Evolutionary conservation across 23 tunicate species (phyloP).

Genomic region (Aplidium turbinatum): DNA sequence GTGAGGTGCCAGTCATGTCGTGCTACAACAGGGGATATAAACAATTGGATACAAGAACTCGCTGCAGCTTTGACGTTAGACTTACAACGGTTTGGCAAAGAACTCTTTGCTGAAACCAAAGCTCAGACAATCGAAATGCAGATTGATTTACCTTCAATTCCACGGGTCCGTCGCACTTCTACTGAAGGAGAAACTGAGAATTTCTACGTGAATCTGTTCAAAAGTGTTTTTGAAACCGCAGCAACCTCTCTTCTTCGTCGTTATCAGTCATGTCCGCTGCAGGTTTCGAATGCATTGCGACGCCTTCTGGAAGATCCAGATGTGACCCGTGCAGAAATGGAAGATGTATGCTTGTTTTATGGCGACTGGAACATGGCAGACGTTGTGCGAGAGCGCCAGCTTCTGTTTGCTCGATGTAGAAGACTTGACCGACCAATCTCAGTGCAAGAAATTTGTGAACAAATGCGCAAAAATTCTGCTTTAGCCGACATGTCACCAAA

Average conservation of each 20-base stretch:
- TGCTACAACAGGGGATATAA: not conserved
- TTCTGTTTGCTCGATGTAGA: not conserved
- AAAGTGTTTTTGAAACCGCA: not conserved
- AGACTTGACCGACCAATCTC: not conserved
- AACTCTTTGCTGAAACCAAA: conserved; percentile 9
- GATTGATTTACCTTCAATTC: conserved; percentile 3
- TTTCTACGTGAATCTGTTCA: not conserved
- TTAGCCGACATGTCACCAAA: not conserved
- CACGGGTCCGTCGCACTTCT: conserved; percentile 2
- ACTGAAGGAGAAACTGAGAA: not conserved
- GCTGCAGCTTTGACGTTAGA: not conserved
- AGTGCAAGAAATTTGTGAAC: not conserved
- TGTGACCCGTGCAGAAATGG: not conserved
- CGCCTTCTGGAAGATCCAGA: not conserved
- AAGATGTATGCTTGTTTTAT: not conserved
- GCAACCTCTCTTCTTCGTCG: not conserved
- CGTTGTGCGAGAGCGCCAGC: not conserved
- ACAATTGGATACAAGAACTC: conserved; percentile 12
- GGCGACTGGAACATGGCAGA: not conserved
- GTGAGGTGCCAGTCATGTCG: not conserved
- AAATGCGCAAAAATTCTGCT: not conserved
- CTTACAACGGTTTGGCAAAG: not conserved
- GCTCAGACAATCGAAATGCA: not conserved
- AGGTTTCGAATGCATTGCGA: not conserved
- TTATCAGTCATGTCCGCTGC: not conserved